Conservation (phyloP, 2,797 vertebrate genomes). For the Eospalax fontanierii region DNA sequence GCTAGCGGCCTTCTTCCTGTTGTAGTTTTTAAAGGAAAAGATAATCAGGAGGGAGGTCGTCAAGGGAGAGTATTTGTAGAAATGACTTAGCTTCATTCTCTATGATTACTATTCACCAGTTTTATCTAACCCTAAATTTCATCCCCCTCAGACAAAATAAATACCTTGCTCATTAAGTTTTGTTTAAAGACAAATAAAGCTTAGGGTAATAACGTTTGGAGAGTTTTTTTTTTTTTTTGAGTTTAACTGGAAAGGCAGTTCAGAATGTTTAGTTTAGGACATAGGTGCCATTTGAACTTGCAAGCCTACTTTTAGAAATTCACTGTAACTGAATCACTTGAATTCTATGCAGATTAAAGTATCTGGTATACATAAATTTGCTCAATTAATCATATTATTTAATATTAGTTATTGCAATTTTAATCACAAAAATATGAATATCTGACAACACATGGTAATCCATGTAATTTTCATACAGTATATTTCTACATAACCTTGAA, state of each 20-base stretch:
- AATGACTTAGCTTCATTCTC: neutral
- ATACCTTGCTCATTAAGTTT: neutral
- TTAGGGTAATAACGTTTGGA: constrained; percentile 8
- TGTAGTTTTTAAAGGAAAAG: neutral
- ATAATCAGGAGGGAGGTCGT: neutral
- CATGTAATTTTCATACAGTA: neutral
- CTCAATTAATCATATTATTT: neutral
- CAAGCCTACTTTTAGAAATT: constrained; percentile 47
- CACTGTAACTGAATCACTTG: constrained; percentile 28
- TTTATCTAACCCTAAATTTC: constrained; percentile 30
- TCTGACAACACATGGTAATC: neutral
- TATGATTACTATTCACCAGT: neutral
- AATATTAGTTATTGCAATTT: neutral
- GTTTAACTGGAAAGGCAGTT: neutral
- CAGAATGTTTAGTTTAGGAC: constrained; percentile 14
- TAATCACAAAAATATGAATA: constrained; percentile 12
- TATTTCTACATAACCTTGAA: neutral
- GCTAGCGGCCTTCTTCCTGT: neutral
- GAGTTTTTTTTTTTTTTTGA: neutral
- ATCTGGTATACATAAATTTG: neutral
- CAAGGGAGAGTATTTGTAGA: neutral
- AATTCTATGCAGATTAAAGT: constrained; percentile 14
- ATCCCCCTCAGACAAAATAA: constrained; percentile 19
- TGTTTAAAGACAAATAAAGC: neutral
- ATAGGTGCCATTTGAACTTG: neutral